phyloP scores from a whole-genome alignment of 1,140 invertebrate species.

The Drosophila burlai region DNA sequence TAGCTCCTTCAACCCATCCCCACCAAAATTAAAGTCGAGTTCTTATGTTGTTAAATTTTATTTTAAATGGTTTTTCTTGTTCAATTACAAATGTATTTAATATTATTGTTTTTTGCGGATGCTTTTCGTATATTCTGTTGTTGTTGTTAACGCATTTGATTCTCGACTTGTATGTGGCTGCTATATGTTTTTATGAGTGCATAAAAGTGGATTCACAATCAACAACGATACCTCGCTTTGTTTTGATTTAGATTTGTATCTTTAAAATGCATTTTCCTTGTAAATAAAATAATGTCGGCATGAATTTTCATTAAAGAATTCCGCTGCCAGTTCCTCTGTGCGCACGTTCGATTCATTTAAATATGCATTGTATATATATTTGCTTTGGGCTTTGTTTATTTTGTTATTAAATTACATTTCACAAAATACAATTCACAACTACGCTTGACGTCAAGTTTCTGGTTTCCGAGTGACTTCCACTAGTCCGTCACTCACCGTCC shows the following conservation, averaged over 20 bases:
- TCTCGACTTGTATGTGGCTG: conserved; percentile 40
- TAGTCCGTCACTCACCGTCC: conserved; percentile 58
- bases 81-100: conserved; percentile 83
- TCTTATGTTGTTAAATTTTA: conserved; percentile 79
- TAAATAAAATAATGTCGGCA: conserved; percentile 79
- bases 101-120: conserved; percentile 70
- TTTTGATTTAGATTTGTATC: conserved; percentile 53
- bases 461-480: conserved; percentile 62
- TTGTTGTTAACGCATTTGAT: conserved; percentile 60
- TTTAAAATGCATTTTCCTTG: conserved; percentile 68
- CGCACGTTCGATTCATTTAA: conserved; percentile 58
- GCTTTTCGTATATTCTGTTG: conserved; percentile 44
- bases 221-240: conserved; percentile 40
- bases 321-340: conserved; percentile 50
- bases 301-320: conserved; percentile 70
- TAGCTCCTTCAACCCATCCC: conserved; percentile 2
- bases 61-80: conserved; percentile 77
- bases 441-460: conserved; percentile 79
- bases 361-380: conserved; percentile 81
- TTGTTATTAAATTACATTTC: conserved; percentile 82
- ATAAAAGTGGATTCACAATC: conserved; percentile 61
- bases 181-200: conserved; percentile 48
- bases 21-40: conserved; percentile 28
- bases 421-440: conserved; percentile 85
- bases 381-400: conserved; percentile 55